A percentile compares a stretch with the other conserved stretches of the same genome.
Evolutionary conservation across 2,113 vertebrate genomes (phyloP).

Genomic region (Symphodus melops): DNA sequence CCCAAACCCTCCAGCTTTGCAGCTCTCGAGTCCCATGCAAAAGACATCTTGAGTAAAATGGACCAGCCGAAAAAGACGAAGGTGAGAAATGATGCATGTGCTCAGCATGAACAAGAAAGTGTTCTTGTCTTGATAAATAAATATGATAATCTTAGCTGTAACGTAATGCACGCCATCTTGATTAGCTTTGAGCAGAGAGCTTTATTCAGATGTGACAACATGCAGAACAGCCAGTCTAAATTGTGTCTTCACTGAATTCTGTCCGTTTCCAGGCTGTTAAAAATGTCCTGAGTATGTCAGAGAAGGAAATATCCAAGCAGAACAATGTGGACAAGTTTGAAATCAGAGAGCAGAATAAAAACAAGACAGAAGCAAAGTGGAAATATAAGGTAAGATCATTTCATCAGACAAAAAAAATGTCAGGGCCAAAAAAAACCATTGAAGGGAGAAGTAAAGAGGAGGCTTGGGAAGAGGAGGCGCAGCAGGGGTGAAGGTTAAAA

Average conservation of each 20-base stretch:
- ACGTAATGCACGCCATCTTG: too few relatives aligned
- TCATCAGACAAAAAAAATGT: neutral
- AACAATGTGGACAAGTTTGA: conserved; percentile 93
- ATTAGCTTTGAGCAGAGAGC: too few relatives aligned
- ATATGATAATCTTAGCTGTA: too few relatives aligned
- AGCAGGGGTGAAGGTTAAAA: conserved; percentile 24
- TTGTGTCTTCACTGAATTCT: conserved; percentile 1
- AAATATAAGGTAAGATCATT: conserved; percentile 93
- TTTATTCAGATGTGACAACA: too few relatives aligned
- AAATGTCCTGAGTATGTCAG: conserved; percentile 88
- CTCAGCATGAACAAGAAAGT: too few relatives aligned
- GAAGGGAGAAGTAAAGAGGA: too few relatives aligned
- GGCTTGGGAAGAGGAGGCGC: too few relatives aligned
- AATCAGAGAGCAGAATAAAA: conserved; percentile 95
- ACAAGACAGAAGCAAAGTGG: conserved; percentile 97
- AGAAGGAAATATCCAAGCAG: conserved; percentile 89
- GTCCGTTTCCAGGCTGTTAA: conserved; percentile 86
- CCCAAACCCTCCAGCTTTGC: conserved; percentile 92
- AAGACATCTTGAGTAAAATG: conserved; percentile 95
- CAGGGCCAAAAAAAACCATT: too few relatives aligned
- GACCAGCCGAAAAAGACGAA: conserved; percentile 95
- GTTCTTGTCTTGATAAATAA: too few relatives aligned
- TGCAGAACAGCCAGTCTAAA: neutral
- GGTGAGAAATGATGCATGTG: conserved; percentile 72
- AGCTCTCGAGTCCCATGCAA: conserved; percentile 93